phyloP scores from a whole-genome alignment of 2,888 invertebrate species.

The Hymenopus coronatus region DNA sequence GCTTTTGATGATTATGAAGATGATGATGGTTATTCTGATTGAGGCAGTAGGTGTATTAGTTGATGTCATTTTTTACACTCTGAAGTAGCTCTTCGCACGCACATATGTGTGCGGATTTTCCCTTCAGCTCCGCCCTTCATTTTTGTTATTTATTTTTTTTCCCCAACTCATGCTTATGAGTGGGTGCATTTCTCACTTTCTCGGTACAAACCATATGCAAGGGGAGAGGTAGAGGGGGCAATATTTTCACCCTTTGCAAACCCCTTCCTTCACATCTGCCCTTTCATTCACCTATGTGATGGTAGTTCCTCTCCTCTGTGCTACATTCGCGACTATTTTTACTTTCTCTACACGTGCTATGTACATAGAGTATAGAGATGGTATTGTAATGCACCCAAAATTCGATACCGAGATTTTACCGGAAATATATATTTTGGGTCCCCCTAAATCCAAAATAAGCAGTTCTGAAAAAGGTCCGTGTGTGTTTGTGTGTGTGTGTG shows the following conservation, averaged over 20 bases:
- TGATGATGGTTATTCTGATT: not conserved
- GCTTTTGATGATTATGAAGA: slow-evolving; percentile 5
- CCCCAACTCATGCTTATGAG: not conserved
- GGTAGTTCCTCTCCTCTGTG: not conserved
- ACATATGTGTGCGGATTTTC: not conserved
- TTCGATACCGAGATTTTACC: no score
- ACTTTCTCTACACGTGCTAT: no score
- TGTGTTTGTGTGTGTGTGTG: no score
- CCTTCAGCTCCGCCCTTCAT: not conserved
- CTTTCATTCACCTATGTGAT: not conserved
- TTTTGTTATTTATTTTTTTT: not conserved
- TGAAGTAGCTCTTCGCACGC: not conserved
- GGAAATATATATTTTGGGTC: no score
- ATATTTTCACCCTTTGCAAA: not conserved
- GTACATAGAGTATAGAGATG: no score
- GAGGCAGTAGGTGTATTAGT: slow-evolving; percentile 14
- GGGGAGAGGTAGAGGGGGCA: not conserved
- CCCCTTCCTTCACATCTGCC: not conserved
- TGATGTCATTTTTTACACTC: slow-evolving; percentile 6
- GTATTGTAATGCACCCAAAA: no score
- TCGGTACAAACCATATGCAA: not conserved
- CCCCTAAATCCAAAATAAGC: no score
- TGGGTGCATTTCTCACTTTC: not conserved
- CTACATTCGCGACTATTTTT: not conserved
- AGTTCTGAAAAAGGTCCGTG: no score